Percentiles rank a stretch among this genome's conserved stretches.
phyloP scores from a whole-genome alignment of 1,140 invertebrate genomes.

The Chironomus striatipennis region DNA sequence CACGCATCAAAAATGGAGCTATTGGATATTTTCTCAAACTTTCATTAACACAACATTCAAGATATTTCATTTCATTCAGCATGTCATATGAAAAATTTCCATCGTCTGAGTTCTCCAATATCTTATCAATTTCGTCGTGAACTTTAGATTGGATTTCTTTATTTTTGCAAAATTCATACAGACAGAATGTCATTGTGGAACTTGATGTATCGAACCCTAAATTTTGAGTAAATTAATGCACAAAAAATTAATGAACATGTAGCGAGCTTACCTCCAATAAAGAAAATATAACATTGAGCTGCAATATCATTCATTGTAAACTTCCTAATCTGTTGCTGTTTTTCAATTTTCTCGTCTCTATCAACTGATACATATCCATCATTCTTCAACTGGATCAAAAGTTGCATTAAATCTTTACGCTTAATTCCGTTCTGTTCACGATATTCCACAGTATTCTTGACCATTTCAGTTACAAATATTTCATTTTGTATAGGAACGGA shows the following conservation, averaged over 20 bases:
- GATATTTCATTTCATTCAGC: constrained; percentile 35
- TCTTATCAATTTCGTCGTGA: constrained; percentile 41
- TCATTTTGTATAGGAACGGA: constrained; percentile 28
- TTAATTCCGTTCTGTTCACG: constrained; percentile 31
- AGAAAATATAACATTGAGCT: constrained; percentile 28
- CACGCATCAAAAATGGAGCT: constrained; percentile 31
- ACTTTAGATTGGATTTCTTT: constrained; percentile 28
- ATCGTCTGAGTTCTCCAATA: constrained; percentile 30
- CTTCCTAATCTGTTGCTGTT: not conserved
- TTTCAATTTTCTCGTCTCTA: not conserved
- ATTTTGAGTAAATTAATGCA: too few species aligned
- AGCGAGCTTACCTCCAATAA: constrained; percentile 38
- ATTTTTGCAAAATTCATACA: constrained; percentile 27
- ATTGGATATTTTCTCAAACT: constrained; percentile 42
- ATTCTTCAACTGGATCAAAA: constrained; percentile 31
- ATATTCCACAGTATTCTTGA: constrained; percentile 32
- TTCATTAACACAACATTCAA: constrained; percentile 36
- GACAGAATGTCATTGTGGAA: constrained; percentile 26
- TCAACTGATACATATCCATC: constrained; percentile 23
- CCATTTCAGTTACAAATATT: constrained; percentile 32
- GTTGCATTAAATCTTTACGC: constrained; percentile 33
- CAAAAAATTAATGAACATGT: too few species aligned
- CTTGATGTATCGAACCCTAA: constrained; percentile 29
- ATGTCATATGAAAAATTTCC: constrained; percentile 32
- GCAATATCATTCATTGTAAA: constrained; percentile 25